Evolutionary conservation across 2,888 invertebrate genomes (phyloP).

Genomic region (Galeopsomyia nigrocyanea): DNA sequence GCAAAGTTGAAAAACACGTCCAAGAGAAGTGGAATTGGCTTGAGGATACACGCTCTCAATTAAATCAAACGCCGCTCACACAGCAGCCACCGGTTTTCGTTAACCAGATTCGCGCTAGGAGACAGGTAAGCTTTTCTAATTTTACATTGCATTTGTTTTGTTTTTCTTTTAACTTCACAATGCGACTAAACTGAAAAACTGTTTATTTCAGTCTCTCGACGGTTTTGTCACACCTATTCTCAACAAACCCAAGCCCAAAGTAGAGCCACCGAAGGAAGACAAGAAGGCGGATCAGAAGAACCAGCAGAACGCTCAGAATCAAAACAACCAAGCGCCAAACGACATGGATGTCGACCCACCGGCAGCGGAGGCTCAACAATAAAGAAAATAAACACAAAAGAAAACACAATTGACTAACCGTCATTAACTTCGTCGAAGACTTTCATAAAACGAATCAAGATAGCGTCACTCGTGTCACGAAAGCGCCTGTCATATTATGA

Average conservation of each 20-base stretch:
- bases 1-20: conserved; percentile 81
- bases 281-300: conserved; percentile 66
- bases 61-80: conserved; percentile 77
- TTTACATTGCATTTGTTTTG: background rate
- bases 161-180: conserved; percentile 10
- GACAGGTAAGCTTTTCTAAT: conserved; percentile 73
- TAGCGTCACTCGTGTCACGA: conserved; percentile 51
- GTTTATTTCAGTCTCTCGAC: conserved; percentile 70
- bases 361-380: conserved; percentile 34
- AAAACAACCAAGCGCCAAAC: conserved; percentile 56
- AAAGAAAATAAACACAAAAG: conserved; percentile 24
- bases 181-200: background rate
- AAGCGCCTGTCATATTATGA: conserved; percentile 51
- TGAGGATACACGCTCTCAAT: conserved; percentile 79
- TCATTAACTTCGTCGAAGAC: conserved; percentile 10
- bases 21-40: conserved; percentile 77
- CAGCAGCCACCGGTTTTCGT: conserved; percentile 83
- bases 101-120: conserved; percentile 84
- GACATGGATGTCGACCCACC: conserved; percentile 68
- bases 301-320: conserved; percentile 59
- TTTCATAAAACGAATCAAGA: conserved; percentile 29
- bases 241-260: conserved; percentile 92
- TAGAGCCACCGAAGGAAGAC: conserved; percentile 74
- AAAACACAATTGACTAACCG: conserved; percentile 23
- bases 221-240: conserved; percentile 78